Base-by-base conservation (phyloP, 2,888 invertebrate species). In the Sisyra nigra region DNA sequence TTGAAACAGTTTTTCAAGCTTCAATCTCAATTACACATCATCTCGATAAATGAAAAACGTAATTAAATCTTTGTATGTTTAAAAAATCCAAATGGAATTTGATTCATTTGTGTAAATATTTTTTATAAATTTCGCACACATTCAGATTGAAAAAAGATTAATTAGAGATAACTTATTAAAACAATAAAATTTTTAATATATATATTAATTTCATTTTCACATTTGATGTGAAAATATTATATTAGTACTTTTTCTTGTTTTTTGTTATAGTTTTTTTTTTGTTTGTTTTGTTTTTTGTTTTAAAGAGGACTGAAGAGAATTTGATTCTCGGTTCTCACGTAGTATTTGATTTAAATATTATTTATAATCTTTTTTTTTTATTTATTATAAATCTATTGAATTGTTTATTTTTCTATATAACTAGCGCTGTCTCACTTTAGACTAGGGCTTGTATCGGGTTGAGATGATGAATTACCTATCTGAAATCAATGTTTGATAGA, bases 391-490 rank as follows among this genome's bases (percentile, higher is more conserved):
- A 43, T 43, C 43, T 43, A 43, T 43, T 38, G 43, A 32, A 43
- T 43, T 43, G 37, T 43, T 43, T 43, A 43, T 43, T 13, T 42
- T 38, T 43, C 43, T 43, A 43, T 18, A 43, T 43, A 43, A 17
- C 43, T 43, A 43, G 37, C 38, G 42, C 13, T 17, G 42, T 42
- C 32, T 43, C 43, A 43, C 43, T 43, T 43, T 43, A 37, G 43
- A 43, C 43, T 43, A 37, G 43, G 43, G 43, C 43, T 43, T 31
- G 43, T 43, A 33, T 43, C 43, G 8, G 43, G 38, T 18, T 38
- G 43, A 33, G 43, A 38, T 43, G 38, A 38, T 43, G 38, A 35
- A 32, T 37, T 43, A 38, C 43, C 43, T 43, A 43, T 29, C 43
- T 43, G 43, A 17, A 37, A 37, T 10, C 29, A 15, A 37, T 24